Conservation (phyloP, 64 coral and sea anemone genomes). For the Montipora foliosa region DNA sequence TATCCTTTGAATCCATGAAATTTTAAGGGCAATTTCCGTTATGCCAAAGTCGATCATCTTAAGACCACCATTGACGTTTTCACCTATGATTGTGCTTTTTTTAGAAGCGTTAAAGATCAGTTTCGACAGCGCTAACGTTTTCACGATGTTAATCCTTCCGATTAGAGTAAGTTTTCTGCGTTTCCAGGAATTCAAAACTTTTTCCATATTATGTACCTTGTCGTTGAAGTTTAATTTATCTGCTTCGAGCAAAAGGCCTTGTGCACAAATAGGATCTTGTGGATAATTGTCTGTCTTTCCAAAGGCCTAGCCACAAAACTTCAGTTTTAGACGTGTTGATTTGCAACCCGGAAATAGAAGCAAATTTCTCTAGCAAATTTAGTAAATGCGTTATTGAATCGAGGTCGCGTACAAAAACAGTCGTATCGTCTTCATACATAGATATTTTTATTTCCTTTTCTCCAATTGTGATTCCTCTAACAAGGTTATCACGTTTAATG, state of each 20-base stretch:
- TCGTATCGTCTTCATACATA: not conserved
- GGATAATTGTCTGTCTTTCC: conserved; percentile 18
- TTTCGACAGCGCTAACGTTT: not conserved
- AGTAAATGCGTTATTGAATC: not conserved
- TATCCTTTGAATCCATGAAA: too few relatives aligned
- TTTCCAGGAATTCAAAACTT: conserved; percentile 26
- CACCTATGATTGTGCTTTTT: too few relatives aligned
- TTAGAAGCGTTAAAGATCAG: not conserved
- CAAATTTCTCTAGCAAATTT: not conserved
- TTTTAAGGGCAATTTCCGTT: too few relatives aligned
- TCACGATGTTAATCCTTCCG: not conserved
- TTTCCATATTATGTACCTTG: conserved; percentile 16
- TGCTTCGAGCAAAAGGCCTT: not conserved
- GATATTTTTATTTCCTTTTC: not conserved
- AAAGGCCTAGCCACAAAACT: not conserved
- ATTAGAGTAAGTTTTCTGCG: not conserved
- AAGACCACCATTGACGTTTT: too few relatives aligned
- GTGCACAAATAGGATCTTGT: conserved; percentile 9
- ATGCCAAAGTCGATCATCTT: too few relatives aligned
- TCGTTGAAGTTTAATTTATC: conserved; percentile 28
- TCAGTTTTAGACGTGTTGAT: conserved; percentile 1
- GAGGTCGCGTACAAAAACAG: not conserved
- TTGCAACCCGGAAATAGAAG: not conserved
- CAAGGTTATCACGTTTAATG: too few relatives aligned
- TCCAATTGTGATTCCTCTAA: not conserved